Percentiles rank a stretch among this genome's conserved stretches.
phyloP scores from a whole-genome alignment of 2,888 invertebrate species.

The Volucella inanis region DNA sequence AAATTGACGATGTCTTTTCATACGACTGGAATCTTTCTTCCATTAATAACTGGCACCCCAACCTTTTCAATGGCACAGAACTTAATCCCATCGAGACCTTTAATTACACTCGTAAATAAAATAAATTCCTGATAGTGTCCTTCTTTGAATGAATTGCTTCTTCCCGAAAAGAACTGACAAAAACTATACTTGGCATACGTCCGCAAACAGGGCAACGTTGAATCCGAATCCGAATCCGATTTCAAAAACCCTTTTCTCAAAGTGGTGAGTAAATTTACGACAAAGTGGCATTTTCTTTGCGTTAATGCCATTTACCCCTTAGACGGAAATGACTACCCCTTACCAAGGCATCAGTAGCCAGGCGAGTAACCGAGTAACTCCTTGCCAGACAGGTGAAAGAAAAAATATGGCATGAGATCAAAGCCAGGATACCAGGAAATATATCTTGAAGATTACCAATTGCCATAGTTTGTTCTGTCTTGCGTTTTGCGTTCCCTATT shows the following conservation, averaged over 20 bases:
- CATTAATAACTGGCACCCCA: constrained; percentile 50
- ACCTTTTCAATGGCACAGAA: constrained; percentile 6
- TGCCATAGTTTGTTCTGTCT: constrained; percentile 61
- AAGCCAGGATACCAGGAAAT: constrained; percentile 63
- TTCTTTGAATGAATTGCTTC: constrained; percentile 58
- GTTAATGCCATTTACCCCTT: constrained; percentile 38
- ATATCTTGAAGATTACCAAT: constrained; percentile 75
- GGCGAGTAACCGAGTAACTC: constrained; percentile 25
- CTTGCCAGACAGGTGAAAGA: constrained; percentile 70
- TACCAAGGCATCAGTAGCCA: neutral
- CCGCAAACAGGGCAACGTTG: constrained; percentile 2
- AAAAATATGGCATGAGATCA: constrained; percentile 72
- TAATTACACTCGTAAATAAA: constrained; percentile 74
- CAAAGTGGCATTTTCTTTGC: constrained; percentile 62
- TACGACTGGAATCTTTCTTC: constrained; percentile 24
- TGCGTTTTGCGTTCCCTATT: constrained; percentile 13
- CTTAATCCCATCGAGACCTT: constrained; percentile 54
- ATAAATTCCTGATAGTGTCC: constrained; percentile 71
- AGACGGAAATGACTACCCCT: constrained; percentile 61
- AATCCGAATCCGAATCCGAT: neutral
- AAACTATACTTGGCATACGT: constrained; percentile 58
- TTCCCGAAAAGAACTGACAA: constrained; percentile 10
- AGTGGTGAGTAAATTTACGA: constrained; percentile 69
- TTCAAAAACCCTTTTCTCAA: constrained; percentile 11
- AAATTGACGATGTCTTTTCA: constrained; percentile 19